Evolutionary conservation across 2,113 vertebrate species (phyloP).

Genomic region (Lagopus leucura): DNA sequence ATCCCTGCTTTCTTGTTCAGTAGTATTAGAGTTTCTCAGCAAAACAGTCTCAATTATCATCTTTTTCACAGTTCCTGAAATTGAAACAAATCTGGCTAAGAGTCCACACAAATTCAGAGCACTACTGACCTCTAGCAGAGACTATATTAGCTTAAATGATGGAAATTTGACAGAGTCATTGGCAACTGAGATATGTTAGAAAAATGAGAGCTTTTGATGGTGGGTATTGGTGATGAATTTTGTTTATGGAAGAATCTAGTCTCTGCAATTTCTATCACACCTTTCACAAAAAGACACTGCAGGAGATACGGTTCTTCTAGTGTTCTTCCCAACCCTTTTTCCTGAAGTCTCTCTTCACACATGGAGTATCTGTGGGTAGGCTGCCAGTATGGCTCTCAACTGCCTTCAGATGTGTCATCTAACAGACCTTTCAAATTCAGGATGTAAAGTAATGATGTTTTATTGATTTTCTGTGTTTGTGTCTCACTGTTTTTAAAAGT

Average conservation of each 20-base stretch:
- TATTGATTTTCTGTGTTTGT: not conserved
- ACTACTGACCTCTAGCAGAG: not conserved
- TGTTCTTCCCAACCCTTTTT: not conserved
- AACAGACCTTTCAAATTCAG: not conserved
- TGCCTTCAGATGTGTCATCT: not conserved
- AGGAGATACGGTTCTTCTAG: not conserved
- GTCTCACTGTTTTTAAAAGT: not conserved
- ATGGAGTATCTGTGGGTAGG: not conserved
- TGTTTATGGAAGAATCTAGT: not conserved
- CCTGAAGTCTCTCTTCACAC: not conserved
- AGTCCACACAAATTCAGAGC: not conserved
- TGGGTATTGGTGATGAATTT: not conserved
- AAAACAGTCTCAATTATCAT: not conserved
- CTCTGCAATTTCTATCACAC: not conserved
- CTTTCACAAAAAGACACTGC: not conserved
- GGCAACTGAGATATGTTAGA: accelerated
- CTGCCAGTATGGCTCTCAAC: not conserved
- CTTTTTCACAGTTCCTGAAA: not conserved
- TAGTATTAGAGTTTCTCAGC: not conserved
- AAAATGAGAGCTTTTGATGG: not conserved
- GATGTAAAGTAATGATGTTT: not conserved
- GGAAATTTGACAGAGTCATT: not conserved
- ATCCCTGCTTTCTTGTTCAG: not conserved
- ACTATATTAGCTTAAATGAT: not conserved
- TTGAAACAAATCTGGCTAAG: not conserved